phyloP scores from a whole-genome alignment of 1,140 invertebrate species.

The Maniola jurtina region DNA sequence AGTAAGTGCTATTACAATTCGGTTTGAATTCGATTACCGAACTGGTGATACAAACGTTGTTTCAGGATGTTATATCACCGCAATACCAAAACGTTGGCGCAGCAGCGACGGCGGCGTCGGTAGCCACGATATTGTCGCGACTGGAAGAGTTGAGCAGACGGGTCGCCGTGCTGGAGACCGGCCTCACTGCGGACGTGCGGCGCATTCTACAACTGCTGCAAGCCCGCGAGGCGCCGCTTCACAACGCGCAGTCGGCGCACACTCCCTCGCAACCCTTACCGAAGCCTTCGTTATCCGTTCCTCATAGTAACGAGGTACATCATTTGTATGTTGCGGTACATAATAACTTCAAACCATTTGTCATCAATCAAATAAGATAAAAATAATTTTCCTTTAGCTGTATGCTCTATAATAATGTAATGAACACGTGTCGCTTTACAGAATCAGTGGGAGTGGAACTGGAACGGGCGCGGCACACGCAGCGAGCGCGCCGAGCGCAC shows the following conservation, averaged over 20 bases:
- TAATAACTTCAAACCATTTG: slow-evolving; percentile 8
- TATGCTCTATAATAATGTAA: no score
- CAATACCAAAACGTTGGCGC: slow-evolving; percentile 72
- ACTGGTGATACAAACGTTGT: not conserved
- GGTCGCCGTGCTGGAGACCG: slow-evolving; percentile 81
- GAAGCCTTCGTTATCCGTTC: slow-evolving; percentile 71
- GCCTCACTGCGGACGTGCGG: slow-evolving; percentile 83
- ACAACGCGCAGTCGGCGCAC: slow-evolving; percentile 62
- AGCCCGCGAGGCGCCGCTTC: slow-evolving; percentile 74
- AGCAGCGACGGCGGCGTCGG: slow-evolving; percentile 50
- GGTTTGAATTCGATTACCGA: no score
- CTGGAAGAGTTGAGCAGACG: slow-evolving; percentile 84
- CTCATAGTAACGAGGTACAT: slow-evolving; percentile 59
- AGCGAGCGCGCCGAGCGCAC: slow-evolving; percentile 56
- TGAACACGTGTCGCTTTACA: slow-evolving; percentile 15
- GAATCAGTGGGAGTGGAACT: slow-evolving; percentile 68
- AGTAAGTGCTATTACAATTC: no score
- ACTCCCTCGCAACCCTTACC: slow-evolving; percentile 58
- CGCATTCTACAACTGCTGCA: slow-evolving; percentile 84
- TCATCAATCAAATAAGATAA: not conserved
- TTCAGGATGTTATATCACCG: slow-evolving; percentile 64
- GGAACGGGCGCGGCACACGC: slow-evolving; percentile 51
- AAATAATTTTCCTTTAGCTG: no score
- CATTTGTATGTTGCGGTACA: slow-evolving; percentile 5
- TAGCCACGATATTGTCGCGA: slow-evolving; percentile 69